Base-by-base conservation (phyloP, 1,140 invertebrate genomes). In the Scaptomyza graminum region DNA sequence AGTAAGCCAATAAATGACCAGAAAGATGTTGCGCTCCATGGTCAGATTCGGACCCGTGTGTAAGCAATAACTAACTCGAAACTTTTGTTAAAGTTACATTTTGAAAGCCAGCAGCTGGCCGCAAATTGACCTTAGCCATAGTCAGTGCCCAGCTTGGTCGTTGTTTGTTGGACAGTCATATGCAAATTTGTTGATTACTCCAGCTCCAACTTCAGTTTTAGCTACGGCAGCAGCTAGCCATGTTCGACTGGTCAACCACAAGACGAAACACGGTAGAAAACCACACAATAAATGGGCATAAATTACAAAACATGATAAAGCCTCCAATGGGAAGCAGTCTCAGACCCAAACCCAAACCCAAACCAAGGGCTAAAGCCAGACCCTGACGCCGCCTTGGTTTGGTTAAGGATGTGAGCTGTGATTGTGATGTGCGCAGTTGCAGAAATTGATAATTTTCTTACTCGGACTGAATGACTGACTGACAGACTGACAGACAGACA, bases 241-340 rank as follows among this genome's bases (percentile, higher is more conserved):
- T 70, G 67, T 62, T 64, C 46, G 57, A 59, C 56, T 47, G 61
- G 69, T 63, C 57, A 81, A 81, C 78, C 78, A 77, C 78, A 81
- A 76, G 73, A 63, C 54, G 71, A 72, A 82, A 82, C 76, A 76
- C 80, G 76, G 80, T 84, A 84, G 80, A 67, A 80, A 83, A 87
- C 82, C 82, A 76, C 82, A 87, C 82, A 85, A 85, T 85, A 85
- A 85, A 87, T 87, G 82, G 83, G 83, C 82, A 87, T 87, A 87
- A 87, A 87, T 87, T 87, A 87, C 82, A 76, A 74, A 85, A 87
- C 79, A 85, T 74, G 83, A 82, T 71, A 79, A 70, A 88, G 75
- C 57, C 55, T 51, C 57, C 44, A 75, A 39, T 31, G 49, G 52
- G 41, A 28, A 25, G 56, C 28, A 28, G 34, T 22, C 34, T 16